Base-by-base conservation (phyloP, 2,113 vertebrate species). In the Falco punctatus region DNA sequence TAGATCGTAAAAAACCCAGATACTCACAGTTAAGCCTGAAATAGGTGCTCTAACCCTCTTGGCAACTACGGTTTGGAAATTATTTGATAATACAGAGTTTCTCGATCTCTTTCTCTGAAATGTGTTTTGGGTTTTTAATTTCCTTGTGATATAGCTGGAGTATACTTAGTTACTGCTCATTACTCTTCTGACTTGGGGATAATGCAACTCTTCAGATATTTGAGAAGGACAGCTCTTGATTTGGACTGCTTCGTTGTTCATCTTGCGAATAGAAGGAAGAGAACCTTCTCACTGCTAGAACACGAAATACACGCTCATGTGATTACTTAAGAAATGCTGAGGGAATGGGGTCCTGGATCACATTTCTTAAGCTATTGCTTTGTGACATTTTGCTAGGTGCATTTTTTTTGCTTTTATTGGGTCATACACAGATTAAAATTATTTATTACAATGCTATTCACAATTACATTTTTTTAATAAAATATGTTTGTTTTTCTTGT, bases 391-490 rank as follows among this genome's bases (percentile, higher is more conserved):
- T 92, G 19, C 27, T 44, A 65, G 40, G 5, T 82, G 23, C 21
- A 27, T 46, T 38, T 38, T 38, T 10, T 38, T 38, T 32, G 27
- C 5, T 83, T 40, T 90, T 10, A 42, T 20, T 22, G 22, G 4
- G 27, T 64, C 26, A 44, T 40, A 72, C 3, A 24, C 13, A n/a
- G 10, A 11, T 81, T 11, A 72, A 74, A 78, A 71, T 55, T 91
- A 81, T 59, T 78, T 91, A 94, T 96, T 89, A 32, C 20, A 48
- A 55, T 21, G 9, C 7, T 86, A 38, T 74, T 84, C 28, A 89
- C 22, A 73, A 13, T 32, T 91, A 24, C 81, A 66, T 94, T 86
- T 94, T 92, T 95, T 52, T 4, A 96, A 96, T 94, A 95, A 96
- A 96, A 64, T 10, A 22, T 0, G 38, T 0, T 81, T 75, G 12